phyloP scores from a whole-genome alignment of 1,140 invertebrate genomes.

The Proctacanthus coquilletti region DNA sequence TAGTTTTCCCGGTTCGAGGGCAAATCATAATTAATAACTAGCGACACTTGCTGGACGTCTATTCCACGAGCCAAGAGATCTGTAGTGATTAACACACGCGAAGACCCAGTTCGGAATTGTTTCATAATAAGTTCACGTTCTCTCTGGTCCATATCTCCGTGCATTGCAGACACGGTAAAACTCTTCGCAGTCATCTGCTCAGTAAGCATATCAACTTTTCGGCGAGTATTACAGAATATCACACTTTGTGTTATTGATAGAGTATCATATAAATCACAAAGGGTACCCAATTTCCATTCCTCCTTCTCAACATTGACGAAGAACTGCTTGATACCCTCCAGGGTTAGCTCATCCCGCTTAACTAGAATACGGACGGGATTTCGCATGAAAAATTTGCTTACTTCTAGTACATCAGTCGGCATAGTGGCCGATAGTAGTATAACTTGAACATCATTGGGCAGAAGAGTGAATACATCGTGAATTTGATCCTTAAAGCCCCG shows the following conservation, averaged over 20 bases:
- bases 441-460: conserved; percentile 84
- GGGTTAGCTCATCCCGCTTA: conserved; percentile 94
- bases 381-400: conserved; percentile 95
- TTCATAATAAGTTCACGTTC: conserved; percentile 97
- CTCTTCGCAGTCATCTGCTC: conserved; percentile 86
- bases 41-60: conserved; percentile 95
- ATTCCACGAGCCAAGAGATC: conserved; percentile 95
- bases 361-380: conserved; percentile 91
- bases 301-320: conserved; percentile 91
- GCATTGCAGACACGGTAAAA: conserved; percentile 98
- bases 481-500: conserved; percentile 99
- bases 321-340: conserved; percentile 99
- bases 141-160: conserved; percentile 98
- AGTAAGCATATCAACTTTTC: conserved; percentile 96
- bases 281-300: conserved; percentile 96
- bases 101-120: conserved; percentile 95
- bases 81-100: conserved; percentile 93
- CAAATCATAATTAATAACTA: conserved; percentile 98
- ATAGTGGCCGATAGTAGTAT: conserved; percentile 97
- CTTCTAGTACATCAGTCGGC: conserved; percentile 93
- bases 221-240: conserved; percentile 98
- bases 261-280: conserved; percentile 97
- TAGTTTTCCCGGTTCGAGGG: conserved; percentile 97
- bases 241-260: conserved; percentile 98
- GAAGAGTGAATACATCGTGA: conserved; percentile 92